Evolutionary conservation across 2,888 invertebrate species (phyloP).

Genomic region (Melinaea marsaeus): DNA sequence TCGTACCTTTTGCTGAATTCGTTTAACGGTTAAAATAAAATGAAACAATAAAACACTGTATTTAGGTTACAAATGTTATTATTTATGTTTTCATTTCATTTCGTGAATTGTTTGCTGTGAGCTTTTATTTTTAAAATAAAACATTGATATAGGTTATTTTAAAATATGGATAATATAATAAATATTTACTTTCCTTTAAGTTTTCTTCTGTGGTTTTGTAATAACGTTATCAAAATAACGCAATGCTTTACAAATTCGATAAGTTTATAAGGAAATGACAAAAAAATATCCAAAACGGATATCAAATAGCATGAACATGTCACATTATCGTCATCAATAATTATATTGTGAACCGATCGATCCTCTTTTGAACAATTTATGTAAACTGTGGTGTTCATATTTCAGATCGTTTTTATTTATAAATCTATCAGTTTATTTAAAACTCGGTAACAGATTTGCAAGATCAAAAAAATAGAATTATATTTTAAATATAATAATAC

Average conservation of each 20-base stretch:
- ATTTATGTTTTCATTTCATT: constrained; percentile 29
- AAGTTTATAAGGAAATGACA: constrained; percentile 55
- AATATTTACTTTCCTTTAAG: no score
- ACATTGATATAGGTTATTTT: neutral
- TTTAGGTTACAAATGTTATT: constrained; percentile 8
- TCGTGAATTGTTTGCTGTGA: neutral
- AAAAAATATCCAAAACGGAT: constrained; percentile 66
- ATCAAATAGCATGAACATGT: constrained; percentile 63
- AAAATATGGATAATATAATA: no score
- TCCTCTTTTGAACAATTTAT: constrained; percentile 7
- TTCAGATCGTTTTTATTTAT: no score
- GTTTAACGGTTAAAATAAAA: constrained; percentile 4
- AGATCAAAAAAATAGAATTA: no score
- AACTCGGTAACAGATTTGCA: no score
- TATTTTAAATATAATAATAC: no score
- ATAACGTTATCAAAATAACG: no score
- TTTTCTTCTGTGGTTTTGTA: neutral
- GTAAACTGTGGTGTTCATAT: neutral
- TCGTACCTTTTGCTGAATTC: constrained; percentile 57
- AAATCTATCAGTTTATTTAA: no score
- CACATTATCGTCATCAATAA: constrained; percentile 68
- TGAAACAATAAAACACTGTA: constrained; percentile 10
- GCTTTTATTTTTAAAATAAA: neutral
- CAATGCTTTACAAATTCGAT: constrained; percentile 18
- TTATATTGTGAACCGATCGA: constrained; percentile 31